These are phyloP conservation scores for Metridium senile DNA, from an alignment of 92 coral and sea anemone species.

Conservation along the genomic window DNA sequence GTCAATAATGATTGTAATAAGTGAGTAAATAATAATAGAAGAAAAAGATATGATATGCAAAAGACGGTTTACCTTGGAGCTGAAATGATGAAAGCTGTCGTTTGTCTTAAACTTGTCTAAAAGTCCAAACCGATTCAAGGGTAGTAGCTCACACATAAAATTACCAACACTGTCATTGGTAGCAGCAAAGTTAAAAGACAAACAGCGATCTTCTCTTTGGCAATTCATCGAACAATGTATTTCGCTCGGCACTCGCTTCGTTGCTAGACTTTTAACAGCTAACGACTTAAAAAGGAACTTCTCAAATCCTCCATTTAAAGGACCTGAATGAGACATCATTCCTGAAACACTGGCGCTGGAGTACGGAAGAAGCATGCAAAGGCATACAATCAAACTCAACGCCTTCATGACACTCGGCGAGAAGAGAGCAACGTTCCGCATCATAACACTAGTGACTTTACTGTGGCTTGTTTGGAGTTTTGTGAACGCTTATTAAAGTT, in stretches of 20 bases:
- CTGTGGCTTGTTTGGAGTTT: too few species aligned
- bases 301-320: not conserved
- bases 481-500: not conserved
- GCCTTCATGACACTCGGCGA: too few species aligned
- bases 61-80: not conserved
- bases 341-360: too few species aligned
- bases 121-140: not conserved
- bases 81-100: constrained; percentile 2
- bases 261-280: not conserved
- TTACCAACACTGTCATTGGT: constrained; percentile 4
- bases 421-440: too few species aligned
- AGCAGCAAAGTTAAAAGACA: constrained; percentile 10
- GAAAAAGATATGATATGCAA: not conserved
- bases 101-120: not conserved
- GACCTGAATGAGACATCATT: not conserved
- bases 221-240: constrained; percentile 6
- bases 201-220: not conserved
- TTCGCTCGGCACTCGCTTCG: not conserved
- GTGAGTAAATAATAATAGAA: too few species aligned
- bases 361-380: too few species aligned
- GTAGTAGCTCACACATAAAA: not conserved
- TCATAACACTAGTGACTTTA: too few species aligned
- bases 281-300: not conserved
- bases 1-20: not conserved
- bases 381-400: too few species aligned